Conservation (phyloP, 1,140 invertebrate genomes). For the Polypedilum vanderplanki region DNA sequence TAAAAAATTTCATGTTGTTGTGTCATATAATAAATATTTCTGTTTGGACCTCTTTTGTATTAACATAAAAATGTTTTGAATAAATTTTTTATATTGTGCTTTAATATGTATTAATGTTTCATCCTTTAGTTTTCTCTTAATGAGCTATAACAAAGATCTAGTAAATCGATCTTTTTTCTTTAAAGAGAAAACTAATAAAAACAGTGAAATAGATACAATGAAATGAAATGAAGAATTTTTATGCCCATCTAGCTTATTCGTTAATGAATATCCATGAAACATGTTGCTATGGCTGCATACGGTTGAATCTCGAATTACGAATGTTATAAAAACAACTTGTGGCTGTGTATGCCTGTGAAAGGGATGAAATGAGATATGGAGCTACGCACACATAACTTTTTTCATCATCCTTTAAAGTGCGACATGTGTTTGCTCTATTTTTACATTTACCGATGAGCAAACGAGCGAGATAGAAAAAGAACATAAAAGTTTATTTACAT, state of each 20-base stretch:
- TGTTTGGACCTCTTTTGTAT: constrained; percentile 1
- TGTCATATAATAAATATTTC: constrained; percentile 3
- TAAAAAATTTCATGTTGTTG: constrained; percentile 24
- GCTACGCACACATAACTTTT: neutral
- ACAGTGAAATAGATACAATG: no score
- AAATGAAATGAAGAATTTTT: no score
- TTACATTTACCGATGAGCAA: neutral
- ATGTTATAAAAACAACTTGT: constrained; percentile 1
- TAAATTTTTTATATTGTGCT: neutral
- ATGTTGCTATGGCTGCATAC: no score
- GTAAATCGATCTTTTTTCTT: no score
- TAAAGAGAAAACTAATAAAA: no score
- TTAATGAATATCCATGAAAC: no score
- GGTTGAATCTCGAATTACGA: no score
- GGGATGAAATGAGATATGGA: neutral
- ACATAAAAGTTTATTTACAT: neutral
- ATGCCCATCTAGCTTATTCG: no score
- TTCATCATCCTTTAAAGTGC: constrained; percentile 18
- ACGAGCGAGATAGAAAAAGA: neutral
- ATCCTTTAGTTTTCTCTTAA: neutral
- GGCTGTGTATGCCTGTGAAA: neutral
- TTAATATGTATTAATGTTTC: constrained; percentile 27
- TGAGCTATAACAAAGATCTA: no score
- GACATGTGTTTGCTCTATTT: constrained; percentile 11
- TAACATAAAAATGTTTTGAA: constrained; percentile 28